Evolutionary conservation across 1,140 invertebrate genomes (phyloP).

Genomic region (Cherax quadricarinatus): DNA sequence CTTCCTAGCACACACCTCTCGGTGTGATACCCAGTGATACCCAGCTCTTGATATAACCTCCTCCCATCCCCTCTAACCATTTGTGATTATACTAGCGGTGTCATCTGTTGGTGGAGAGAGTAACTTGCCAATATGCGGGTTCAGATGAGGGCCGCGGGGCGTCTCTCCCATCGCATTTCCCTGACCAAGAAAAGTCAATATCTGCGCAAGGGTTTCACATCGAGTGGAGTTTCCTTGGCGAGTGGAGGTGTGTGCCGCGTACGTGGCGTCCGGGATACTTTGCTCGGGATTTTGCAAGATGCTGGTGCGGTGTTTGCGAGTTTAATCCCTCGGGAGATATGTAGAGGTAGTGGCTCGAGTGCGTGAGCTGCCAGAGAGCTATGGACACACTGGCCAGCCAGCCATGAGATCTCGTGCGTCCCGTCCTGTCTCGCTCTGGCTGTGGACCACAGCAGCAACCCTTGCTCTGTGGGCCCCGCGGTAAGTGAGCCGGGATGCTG

Average conservation of each 20-base stretch:
- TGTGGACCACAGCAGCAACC: conserved; percentile 40
- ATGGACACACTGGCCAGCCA: conserved; percentile 46
- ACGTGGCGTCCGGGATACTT: conserved; percentile 31
- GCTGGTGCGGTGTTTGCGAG: conserved; percentile 21
- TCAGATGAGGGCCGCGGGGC: background rate
- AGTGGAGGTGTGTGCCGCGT: conserved; percentile 51
- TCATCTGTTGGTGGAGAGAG: conserved; percentile 41
- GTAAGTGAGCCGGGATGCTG: conserved; percentile 12
- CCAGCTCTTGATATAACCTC: background rate
- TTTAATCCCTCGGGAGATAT: conserved; percentile 51
- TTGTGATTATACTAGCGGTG: background rate
- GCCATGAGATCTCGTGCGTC: conserved; percentile 46
- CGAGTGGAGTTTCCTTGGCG: conserved; percentile 54
- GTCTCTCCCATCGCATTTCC: conserved; percentile 41
- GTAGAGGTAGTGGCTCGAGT: conserved; percentile 30
- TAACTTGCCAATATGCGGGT: background rate
- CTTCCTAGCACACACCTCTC: no score
- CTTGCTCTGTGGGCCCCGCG: conserved; percentile 56
- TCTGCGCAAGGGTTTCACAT: conserved; percentile 63
- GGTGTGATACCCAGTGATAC: background rate
- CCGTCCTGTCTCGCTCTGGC: conserved; percentile 42
- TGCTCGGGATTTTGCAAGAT: conserved; percentile 33
- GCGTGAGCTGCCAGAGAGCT: conserved; percentile 19
- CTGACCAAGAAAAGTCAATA: conserved; percentile 64
- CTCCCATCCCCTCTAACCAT: no score